Conservation (phyloP, 2,797 vertebrate species). For the Phalanger gymnotis region DNA sequence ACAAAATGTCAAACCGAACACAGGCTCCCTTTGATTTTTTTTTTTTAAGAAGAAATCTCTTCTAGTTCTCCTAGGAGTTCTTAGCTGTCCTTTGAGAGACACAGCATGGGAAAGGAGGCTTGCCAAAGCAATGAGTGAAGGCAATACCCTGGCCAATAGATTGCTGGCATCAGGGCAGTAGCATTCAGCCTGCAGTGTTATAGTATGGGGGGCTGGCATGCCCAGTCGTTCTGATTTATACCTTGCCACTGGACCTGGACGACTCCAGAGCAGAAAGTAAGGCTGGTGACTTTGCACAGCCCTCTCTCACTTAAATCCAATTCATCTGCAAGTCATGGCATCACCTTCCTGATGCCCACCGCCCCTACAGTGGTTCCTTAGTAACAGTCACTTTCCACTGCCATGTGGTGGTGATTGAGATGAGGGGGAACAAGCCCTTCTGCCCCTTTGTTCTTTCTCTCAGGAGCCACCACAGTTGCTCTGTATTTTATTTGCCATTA, state of each 20-base stretch:
- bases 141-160: neutral
- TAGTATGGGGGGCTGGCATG: neutral
- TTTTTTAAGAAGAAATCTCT: constrained; percentile 70
- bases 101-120: constrained; percentile 4
- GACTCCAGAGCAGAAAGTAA: too few relatives aligned
- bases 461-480: constrained; percentile 62
- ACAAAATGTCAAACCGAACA: constrained; percentile 59
- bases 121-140: neutral
- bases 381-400: neutral
- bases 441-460: constrained; percentile 67
- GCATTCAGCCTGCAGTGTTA: neutral
- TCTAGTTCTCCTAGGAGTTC: constrained; percentile 73
- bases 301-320: too few relatives aligned
- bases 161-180: neutral
- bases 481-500: constrained; percentile 78
- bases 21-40: constrained; percentile 56
- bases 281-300: too few relatives aligned
- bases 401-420: constrained; percentile 42
- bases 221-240: too few relatives aligned
- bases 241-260: too few relatives aligned
- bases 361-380: neutral
- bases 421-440: constrained; percentile 39
- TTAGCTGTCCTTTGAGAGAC: constrained; percentile 65
- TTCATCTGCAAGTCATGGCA: too few relatives aligned
- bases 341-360: too few relatives aligned